Evolutionary conservation across 2,797 vertebrate species (phyloP).

Genomic region (Pitangus sulphuratus): DNA sequence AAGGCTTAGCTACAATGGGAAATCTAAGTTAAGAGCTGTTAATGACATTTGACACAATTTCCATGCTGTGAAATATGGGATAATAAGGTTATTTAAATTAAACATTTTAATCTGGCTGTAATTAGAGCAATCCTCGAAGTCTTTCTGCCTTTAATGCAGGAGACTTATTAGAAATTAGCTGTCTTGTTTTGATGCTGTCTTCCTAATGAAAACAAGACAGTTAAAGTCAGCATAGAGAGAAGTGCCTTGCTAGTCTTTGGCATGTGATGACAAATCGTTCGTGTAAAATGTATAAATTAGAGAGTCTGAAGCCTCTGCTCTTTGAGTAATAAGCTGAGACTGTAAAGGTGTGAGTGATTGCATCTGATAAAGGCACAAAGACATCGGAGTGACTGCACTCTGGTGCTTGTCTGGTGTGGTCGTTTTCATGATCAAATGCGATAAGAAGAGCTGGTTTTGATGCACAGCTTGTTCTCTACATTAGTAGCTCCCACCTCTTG

Average conservation of each 20-base stretch:
- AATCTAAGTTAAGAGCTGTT: not conserved
- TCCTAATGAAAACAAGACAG: not conserved
- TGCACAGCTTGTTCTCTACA: not conserved
- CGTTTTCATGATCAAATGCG: not conserved
- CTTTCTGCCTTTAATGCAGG: not conserved
- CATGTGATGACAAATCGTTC: not conserved
- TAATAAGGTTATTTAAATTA: slow-evolving; percentile 33
- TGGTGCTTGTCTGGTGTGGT: not conserved
- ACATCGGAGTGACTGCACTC: not conserved
- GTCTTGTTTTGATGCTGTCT: not conserved
- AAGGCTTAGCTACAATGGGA: not conserved
- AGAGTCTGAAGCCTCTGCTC: not conserved
- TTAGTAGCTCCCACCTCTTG: slow-evolving; percentile 11
- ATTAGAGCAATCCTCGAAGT: not conserved
- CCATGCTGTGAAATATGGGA: not conserved
- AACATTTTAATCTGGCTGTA: not conserved
- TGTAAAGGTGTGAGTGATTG: not conserved
- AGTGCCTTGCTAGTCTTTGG: not conserved
- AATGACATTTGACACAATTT: not conserved
- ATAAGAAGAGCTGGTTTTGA: not conserved
- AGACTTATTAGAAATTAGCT: not conserved
- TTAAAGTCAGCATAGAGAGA: not conserved
- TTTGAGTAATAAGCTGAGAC: not conserved
- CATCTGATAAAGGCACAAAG: not conserved
- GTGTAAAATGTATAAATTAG: not conserved